Base-by-base conservation (phyloP, 2,797 vertebrate species). In the Onychomys leucogaster region DNA sequence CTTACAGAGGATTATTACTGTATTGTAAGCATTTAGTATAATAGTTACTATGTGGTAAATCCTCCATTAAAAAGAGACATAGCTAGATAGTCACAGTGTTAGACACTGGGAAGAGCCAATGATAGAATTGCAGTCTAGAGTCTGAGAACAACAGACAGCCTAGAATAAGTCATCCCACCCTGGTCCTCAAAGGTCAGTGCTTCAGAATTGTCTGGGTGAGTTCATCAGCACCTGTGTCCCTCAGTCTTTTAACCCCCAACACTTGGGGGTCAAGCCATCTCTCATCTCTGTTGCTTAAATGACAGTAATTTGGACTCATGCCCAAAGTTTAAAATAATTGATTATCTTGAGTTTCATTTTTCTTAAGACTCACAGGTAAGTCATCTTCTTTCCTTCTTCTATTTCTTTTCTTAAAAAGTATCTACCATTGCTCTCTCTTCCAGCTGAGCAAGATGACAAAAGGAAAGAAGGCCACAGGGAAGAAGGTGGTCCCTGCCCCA, bases 311-410 rank as follows among this genome's bases (percentile, higher is more conserved):
- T 52, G 52, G 52, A 2, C 57, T 65, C 34, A 65, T 27, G 41
- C 25, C 49, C 34, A 87, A 91, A 7, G 77, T 49, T 91, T 63
- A 89, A 94, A 91, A 75, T 52, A 52, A 52, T 52, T 46, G 4
- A 73, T 87, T 89, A 89, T 89, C 19, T 34, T 71, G 34, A 83
- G 12, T n/a, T 95, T 92, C 14, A 17, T 23, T 85, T 94, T 82
- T 83, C 41, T 91, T 92, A 83, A 83, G 19, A 91, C 43, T 67
- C 57, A 34, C 67, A 43, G 6, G 55, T 85, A 57, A 12, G 19
- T 8, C 25, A 59, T 87, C 55, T 61, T 32, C 11, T 88, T 10
- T 52, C 49, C 55, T 77, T 25, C 75, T 32, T 52, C 52, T 10
- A 2, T 32, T 78, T 78, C 34, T 78, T 6, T 11, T 78, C 32